Evolutionary conservation across 2,797 vertebrate species (phyloP).

Genomic region (Pristis pectinata): DNA sequence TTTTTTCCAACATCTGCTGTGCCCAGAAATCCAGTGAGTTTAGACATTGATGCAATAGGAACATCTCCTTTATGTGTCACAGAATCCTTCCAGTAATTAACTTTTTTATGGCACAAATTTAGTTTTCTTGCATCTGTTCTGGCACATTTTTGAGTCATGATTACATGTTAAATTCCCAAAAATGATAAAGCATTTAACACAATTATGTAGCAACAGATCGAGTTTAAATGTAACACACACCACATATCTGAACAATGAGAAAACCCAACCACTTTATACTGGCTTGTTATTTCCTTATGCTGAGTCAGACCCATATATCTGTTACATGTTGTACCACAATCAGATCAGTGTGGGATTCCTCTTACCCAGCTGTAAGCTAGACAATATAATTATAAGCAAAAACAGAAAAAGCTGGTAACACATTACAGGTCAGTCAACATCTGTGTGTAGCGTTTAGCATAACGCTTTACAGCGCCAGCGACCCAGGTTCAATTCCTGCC

Average conservation of each 20-base stretch:
- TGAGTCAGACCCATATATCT: not conserved
- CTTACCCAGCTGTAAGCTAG: not conserved
- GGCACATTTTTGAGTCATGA: not conserved
- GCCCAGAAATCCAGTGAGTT: no score
- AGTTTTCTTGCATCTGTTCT: not conserved
- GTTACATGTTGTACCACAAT: not conserved
- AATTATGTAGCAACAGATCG: not conserved
- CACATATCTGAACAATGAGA: not conserved
- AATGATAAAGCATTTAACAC: not conserved
- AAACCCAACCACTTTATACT: not conserved
- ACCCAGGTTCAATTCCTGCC: no score
- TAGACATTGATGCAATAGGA: not conserved
- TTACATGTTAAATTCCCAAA: not conserved
- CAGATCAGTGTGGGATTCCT: not conserved
- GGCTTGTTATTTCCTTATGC: not conserved
- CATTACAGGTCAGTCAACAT: no score
- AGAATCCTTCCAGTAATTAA: not conserved
- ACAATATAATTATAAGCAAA: not conserved
- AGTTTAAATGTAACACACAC: not conserved
- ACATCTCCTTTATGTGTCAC: not conserved
- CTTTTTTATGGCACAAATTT: not conserved
- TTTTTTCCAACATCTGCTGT: not conserved
- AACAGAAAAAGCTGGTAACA: no score
- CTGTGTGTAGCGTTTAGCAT: no score
- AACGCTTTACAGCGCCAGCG: no score